phyloP scores from a whole-genome alignment of 2,113 vertebrate species.

The Glaucomys volans region DNA sequence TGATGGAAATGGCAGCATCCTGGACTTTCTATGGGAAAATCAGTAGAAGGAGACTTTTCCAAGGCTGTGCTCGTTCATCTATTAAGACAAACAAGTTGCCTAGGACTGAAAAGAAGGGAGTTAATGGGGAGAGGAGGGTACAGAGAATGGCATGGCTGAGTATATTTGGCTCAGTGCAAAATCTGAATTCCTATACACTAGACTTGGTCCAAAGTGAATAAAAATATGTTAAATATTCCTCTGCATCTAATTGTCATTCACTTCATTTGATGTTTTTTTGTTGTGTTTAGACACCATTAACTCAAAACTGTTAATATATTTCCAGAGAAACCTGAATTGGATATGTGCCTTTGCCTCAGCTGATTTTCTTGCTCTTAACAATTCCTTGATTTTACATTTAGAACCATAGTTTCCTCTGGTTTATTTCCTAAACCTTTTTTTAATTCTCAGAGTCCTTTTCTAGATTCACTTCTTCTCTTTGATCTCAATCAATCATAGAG shows the following conservation, averaged over 20 bases:
- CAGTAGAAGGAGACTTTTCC: background rate
- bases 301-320: background rate
- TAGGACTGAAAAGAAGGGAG: background rate
- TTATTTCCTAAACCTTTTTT: background rate
- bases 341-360: background rate
- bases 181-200: background rate
- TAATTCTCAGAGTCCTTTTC: background rate
- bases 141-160: background rate
- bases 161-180: background rate
- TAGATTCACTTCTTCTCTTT: background rate
- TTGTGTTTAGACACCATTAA: background rate
- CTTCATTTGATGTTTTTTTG: background rate
- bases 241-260: background rate
- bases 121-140: background rate
- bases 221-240: background rate
- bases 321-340: background rate
- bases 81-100: background rate
- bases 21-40: background rate
- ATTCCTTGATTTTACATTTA: background rate
- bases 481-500: background rate
- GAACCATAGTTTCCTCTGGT: background rate
- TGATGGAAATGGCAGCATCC: background rate
- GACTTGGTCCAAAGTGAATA: background rate
- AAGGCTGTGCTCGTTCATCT: background rate
- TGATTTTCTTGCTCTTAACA: background rate